Evolutionary conservation across 2,888 invertebrate genomes (phyloP).

Genomic region (Euclidia mi): DNA sequence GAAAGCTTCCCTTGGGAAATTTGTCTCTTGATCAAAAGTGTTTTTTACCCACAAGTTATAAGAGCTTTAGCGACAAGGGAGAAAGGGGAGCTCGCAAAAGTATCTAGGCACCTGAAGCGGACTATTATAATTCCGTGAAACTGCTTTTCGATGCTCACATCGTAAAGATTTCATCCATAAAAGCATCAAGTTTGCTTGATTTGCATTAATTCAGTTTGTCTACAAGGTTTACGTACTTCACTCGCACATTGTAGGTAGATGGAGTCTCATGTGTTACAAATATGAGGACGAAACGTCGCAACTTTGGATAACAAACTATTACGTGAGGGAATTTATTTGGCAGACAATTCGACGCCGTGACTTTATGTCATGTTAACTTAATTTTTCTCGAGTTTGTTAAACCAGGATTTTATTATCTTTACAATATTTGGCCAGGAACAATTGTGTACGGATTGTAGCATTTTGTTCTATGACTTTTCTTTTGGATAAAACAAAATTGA

Average conservation of each 20-base stretch:
- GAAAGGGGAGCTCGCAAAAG: slow-evolving; percentile 8
- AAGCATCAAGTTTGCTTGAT: slow-evolving; percentile 42
- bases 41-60: slow-evolving; percentile 28
- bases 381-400: slow-evolving; percentile 41
- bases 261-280: slow-evolving; percentile 33
- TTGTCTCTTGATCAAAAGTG: slow-evolving; percentile 50
- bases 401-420: slow-evolving; percentile 43
- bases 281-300: slow-evolving; percentile 45
- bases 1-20: slow-evolving; percentile 65
- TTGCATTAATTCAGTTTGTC: slow-evolving; percentile 61
- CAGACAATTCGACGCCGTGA: slow-evolving; percentile 58
- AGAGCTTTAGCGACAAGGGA: neutral
- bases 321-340: slow-evolving; percentile 52
- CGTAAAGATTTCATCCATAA: slow-evolving; percentile 12
- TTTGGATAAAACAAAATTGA: too few relatives aligned
- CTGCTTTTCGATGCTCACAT: slow-evolving; percentile 5
- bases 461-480: slow-evolving; percentile 8
- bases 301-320: slow-evolving; percentile 51
- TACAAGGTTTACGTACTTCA: slow-evolving; percentile 51
- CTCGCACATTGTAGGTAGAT: slow-evolving; percentile 22
- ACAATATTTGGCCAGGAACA: slow-evolving; percentile 30
- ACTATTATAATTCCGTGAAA: neutral
- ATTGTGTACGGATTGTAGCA: slow-evolving; percentile 8
- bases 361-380: slow-evolving; percentile 41
- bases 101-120: slow-evolving; percentile 12